Percentiles rank a stretch among this genome's conserved stretches.
These are phyloP conservation scores for Diadromus collaris DNA, from an alignment of 2,888 invertebrate genomes.

Conservation along the genomic window DNA sequence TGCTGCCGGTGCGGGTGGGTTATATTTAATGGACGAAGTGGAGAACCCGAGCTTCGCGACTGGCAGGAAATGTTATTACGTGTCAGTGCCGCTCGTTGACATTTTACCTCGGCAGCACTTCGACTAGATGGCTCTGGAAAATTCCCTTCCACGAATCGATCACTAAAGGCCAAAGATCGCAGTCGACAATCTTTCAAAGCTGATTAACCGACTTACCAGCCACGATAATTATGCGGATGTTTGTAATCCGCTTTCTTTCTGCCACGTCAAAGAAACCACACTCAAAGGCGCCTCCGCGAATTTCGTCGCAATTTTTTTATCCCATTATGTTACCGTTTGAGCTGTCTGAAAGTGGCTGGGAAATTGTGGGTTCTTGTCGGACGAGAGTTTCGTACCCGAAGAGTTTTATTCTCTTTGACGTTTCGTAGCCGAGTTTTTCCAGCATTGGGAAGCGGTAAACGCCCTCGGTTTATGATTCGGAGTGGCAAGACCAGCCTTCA, in stretches of 20 bases:
- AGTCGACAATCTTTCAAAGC: neutral
- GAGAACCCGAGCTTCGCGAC: constrained; percentile 18
- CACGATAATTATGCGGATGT: neutral
- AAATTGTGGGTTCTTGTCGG: neutral
- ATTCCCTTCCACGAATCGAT: neutral
- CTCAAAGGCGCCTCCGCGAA: neutral
- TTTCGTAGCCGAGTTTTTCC: neutral
- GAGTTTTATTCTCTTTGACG: neutral
- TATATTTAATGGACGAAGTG: constrained; percentile 13
- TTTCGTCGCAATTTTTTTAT: neutral
- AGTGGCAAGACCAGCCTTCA: neutral
- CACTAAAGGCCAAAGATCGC: neutral
- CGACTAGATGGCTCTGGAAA: neutral
- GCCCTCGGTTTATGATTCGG: neutral
- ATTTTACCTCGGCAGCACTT: neutral
- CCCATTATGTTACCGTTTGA: neutral
- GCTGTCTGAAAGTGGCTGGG: neutral
- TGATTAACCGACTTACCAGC: neutral
- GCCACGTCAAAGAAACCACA: neutral
- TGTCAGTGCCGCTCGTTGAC: constrained; percentile 3
- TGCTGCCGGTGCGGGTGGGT: constrained; percentile 9
- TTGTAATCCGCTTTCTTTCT: neutral
- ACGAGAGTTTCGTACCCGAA: neutral
- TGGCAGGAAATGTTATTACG: constrained; percentile 32
- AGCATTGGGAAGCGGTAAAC: neutral